Conservation (phyloP, 2,888 invertebrate species). For the Aspidiotus rigidus region DNA sequence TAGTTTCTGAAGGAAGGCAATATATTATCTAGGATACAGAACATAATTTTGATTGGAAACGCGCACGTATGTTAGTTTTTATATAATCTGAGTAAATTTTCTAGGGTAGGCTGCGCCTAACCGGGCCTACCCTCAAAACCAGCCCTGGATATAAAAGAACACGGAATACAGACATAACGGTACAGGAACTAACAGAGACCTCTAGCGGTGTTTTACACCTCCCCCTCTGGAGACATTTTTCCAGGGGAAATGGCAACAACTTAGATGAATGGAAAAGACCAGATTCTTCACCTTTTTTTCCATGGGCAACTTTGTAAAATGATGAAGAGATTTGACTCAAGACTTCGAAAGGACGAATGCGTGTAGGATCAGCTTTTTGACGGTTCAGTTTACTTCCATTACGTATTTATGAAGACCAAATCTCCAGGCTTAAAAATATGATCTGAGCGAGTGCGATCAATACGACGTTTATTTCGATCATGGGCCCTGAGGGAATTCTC, state of each 20-base stretch:
- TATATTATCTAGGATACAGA: no score
- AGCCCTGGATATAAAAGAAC: no score
- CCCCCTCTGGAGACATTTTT: not conserved
- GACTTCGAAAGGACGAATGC: slow-evolving; percentile 22
- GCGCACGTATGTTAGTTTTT: no score
- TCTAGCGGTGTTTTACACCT: slow-evolving; percentile 10
- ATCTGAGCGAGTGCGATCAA: not conserved
- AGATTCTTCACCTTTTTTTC: not conserved
- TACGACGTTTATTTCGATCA: not conserved
- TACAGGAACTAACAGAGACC: no score
- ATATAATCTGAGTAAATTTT: no score
- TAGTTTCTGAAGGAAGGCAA: no score
- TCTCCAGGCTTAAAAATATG: slow-evolving; percentile 17
- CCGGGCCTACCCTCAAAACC: no score
- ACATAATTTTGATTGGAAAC: no score
- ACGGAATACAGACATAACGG: no score
- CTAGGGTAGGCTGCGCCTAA: no score
- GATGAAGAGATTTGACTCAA: slow-evolving; percentile 11
- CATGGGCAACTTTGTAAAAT: slow-evolving; percentile 6
- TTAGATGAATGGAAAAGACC: not conserved
- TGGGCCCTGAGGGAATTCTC: not conserved
- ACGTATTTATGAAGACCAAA: no score
- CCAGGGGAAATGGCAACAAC: not conserved
- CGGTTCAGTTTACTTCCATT: slow-evolving; percentile 16
- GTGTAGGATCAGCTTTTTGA: no score